These are phyloP conservation scores for Cherax destructor DNA, from an alignment of 1,140 invertebrate species.

Conservation along the genomic window DNA sequence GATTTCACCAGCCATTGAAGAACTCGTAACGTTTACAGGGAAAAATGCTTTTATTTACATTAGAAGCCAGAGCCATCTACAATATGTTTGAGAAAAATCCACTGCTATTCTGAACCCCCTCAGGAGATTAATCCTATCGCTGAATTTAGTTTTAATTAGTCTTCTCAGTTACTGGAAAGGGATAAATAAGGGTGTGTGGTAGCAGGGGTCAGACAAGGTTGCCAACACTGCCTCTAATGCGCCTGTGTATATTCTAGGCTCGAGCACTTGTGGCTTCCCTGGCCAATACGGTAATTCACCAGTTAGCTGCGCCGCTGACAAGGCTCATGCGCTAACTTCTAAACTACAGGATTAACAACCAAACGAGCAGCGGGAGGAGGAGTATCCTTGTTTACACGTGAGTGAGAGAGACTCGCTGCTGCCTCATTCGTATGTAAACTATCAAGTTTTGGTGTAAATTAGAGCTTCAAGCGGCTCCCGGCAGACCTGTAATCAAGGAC, in stretches of 20 bases:
- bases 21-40: too few relatives aligned
- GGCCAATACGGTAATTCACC: not conserved
- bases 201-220: too few relatives aligned
- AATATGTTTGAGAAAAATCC: too few relatives aligned
- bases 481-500: conserved; percentile 4
- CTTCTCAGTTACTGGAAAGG: too few relatives aligned
- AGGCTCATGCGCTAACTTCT: not conserved
- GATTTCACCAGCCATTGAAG: too few relatives aligned
- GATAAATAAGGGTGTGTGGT: too few relatives aligned
- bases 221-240: not conserved
- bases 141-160: too few relatives aligned
- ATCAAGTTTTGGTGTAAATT: conserved; percentile 4
- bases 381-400: not conserved
- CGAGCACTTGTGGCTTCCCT: not conserved
- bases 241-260: not conserved
- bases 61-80: too few relatives aligned
- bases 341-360: not conserved
- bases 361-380: not conserved
- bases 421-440: conserved; percentile 6
- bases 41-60: too few relatives aligned
- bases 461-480: not conserved
- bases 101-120: too few relatives aligned
- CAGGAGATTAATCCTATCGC: too few relatives aligned
- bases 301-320: not conserved
- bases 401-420: not conserved